A percentile compares a stretch with the other conserved stretches of the same genome.
Evolutionary conservation across 2,888 invertebrate genomes (phyloP).

Genomic region (Aphidius colemani): DNA sequence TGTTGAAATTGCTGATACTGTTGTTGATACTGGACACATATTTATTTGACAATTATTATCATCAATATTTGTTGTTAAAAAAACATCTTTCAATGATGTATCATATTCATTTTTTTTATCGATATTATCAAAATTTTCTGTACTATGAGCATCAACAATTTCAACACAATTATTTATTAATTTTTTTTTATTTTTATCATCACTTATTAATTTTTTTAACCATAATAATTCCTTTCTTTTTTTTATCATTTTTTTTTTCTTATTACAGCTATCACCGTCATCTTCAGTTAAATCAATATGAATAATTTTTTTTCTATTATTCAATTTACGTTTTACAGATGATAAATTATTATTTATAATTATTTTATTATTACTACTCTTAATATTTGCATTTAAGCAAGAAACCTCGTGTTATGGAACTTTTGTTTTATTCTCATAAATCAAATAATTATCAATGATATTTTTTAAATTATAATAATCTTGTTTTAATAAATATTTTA

Average conservation of each 20-base stretch:
- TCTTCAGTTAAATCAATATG: slow-evolving; percentile 45
- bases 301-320: slow-evolving; percentile 34
- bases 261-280: slow-evolving; percentile 20
- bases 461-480: slow-evolving; percentile 44
- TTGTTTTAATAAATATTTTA: slow-evolving; percentile 46
- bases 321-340: neutral
- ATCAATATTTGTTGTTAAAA: slow-evolving; percentile 35
- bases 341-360: too few species aligned
- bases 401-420: slow-evolving; percentile 27
- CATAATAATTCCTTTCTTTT: slow-evolving; percentile 7
- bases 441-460: slow-evolving; percentile 43
- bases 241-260: slow-evolving; percentile 29
- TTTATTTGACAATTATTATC: slow-evolving; percentile 32
- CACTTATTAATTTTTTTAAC: slow-evolving; percentile 31
- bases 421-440: slow-evolving; percentile 37
- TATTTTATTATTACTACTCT: neutral
- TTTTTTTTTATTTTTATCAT: slow-evolving; percentile 34
- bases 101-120: slow-evolving; percentile 26
- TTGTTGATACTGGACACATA: slow-evolving; percentile 36
- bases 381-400: slow-evolving; percentile 1
- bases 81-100: slow-evolving; percentile 24
- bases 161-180: slow-evolving; percentile 31
- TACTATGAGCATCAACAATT: slow-evolving; percentile 41
- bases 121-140: slow-evolving; percentile 32
- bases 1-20: slow-evolving; percentile 23